Evolutionary conservation across 2,888 invertebrate genomes (phyloP), one percentile per base, ranked within the genome.

Genomic region (Mythimna impura): DNA sequence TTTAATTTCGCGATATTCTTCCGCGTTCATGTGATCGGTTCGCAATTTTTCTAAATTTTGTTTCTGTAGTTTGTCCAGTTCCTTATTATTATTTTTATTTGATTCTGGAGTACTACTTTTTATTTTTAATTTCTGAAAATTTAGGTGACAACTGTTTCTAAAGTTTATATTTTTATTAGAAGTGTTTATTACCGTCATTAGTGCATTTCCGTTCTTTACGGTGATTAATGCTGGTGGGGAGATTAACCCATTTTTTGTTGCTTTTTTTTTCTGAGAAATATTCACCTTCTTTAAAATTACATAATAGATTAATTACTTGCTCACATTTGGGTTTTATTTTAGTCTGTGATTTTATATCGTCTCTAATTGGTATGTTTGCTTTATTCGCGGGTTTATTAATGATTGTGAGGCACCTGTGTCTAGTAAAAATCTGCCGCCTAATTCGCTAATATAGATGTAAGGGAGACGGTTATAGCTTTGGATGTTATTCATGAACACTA

Each of bases 1-100:
- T 30, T 68, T 62, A 6, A 88, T 86, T 70, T 83, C 72, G 0
- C 79, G 47, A 17, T 81, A 69, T 86, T 91, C 90, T 73, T 91
- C 89, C 0, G 63, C 34, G 40, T 91, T 90, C 71, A 89, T 78
- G 17, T 88, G 87, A 0, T 66, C 68, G 17, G 73, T 80, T 50
- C 82, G 65, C 5, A 84, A 22, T 72, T 66, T 80, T 0, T 77
- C 55, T 70, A 86, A 6, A 20, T 85, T 87, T 43, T 78, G 10
- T 71, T 71, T 80, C 9, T 60, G 71, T 5, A 74, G 1, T 12
- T 74, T 60, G n/a, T 60, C 66, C 12, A 58, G 4, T 9, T 36
- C 36, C 8, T 36, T 36, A 8, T 8, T 36, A 1, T 36, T 20
- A 6, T 17, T 50, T 50, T 50, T 50, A 7, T 20, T 7, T 50